Conservation (phyloP, 2,888 invertebrate species). For the Synergus japonicus region DNA sequence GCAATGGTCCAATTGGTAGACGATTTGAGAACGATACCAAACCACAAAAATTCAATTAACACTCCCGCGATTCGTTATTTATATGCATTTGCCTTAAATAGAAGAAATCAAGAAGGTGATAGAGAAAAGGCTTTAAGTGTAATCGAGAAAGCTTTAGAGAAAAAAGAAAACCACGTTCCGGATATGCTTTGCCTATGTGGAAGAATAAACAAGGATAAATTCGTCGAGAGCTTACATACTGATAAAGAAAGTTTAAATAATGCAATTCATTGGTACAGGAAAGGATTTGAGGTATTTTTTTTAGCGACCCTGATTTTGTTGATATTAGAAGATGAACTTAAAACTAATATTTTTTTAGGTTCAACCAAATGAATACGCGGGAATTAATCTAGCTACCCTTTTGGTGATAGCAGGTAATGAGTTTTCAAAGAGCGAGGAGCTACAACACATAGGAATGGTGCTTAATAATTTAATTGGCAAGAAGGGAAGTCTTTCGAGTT, state of each 20-base stretch:
- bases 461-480: conserved; percentile 98
- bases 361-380: conserved; percentile 99
- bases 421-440: conserved; percentile 93
- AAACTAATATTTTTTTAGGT: conserved; percentile 77
- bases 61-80: conserved; percentile 94
- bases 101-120: conserved; percentile 95
- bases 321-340: neutral
- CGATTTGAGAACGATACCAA: conserved; percentile 93
- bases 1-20: conserved; percentile 98
- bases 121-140: conserved; percentile 95
- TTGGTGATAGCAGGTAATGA: conserved; percentile 97
- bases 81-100: conserved; percentile 98
- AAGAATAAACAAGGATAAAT: conserved; percentile 97
- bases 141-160: conserved; percentile 93
- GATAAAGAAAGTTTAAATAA: conserved; percentile 92
- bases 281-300: conserved; percentile 88
- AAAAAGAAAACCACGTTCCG: conserved; percentile 96
- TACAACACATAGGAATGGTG: conserved; percentile 95
- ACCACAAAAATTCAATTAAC: conserved; percentile 91
- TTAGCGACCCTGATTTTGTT: neutral
- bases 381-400: conserved; percentile 98
- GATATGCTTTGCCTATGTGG: conserved; percentile 99
- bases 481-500: conserved; percentile 94
- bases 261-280: conserved; percentile 98
- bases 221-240: conserved; percentile 95